Base-by-base conservation (phyloP, 2,888 invertebrate species). In the Linnaemya tessellans region DNA sequence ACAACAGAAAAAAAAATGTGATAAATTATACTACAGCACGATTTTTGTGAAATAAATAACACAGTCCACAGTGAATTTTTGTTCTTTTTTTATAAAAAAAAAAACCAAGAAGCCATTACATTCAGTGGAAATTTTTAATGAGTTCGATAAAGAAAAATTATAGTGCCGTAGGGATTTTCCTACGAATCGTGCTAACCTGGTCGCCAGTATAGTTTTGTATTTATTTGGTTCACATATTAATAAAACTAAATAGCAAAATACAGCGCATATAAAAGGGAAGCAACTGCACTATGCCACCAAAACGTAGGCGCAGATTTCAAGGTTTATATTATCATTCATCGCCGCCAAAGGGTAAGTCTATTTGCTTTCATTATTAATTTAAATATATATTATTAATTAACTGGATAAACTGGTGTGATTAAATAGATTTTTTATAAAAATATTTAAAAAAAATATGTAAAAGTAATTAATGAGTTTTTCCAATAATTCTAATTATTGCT, bases 301-400 rank as follows among this genome's bases (percentile, higher is more conserved):
- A 92, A 86, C 90, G 92, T 54, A 88, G 92, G 83, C 90, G 91
- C 86, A 89, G 91, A 85, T 91, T 91, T 87, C 92, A 92, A 88
- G 93, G 93, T 86, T 88, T 93, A 80, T 93, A 93, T 85, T 93
- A 91, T 89, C 93, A 93, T 88, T 93, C 93, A 84, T 92, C 93
- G 86, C 92, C 92, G 80, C 93, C 93, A 65, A 92, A 92, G 88
- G 91, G 93, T 93, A 89, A 91, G 91, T 65, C 10, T 11, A 13
- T 62, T 20, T 11, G 18, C 9, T 22, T 22, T 86, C 80, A 82
- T 83, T 41, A 41, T 30, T 30, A 30, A 2, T 30, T 30, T 30
- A 30, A 30, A 3, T 30, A 30, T 3, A 30, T 30, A 30, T 30
- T 30, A 30, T 30, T 30, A 30, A 30, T 30, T 30, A 30, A 5